Percentiles rank a stretch among this genome's conserved stretches.
phyloP scores from a whole-genome alignment of 2,113 vertebrate genomes.

The Bubo scandiacus region DNA sequence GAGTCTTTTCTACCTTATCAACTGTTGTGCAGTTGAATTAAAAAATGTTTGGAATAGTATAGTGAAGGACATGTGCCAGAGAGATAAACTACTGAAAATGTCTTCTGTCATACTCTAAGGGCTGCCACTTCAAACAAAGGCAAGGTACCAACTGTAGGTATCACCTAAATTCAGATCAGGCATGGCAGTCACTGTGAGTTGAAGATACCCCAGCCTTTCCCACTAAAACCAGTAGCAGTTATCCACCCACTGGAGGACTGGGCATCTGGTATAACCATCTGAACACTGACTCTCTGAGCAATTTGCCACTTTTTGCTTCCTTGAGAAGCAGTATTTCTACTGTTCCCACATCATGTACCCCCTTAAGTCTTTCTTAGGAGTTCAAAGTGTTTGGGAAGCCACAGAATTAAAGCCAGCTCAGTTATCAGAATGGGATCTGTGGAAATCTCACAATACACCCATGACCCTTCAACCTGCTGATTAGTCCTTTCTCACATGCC shows the following conservation, averaged over 20 bases:
- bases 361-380: background rate
- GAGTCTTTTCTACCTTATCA: background rate
- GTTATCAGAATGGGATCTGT: background rate
- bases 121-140: background rate
- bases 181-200: background rate
- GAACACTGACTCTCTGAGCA: background rate
- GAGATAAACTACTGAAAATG: background rate
- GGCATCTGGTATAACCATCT: background rate
- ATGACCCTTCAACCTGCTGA: background rate
- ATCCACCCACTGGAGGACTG: background rate
- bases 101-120: background rate
- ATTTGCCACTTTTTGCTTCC: background rate
- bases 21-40: background rate
- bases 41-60: background rate
- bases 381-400: background rate
- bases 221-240: background rate
- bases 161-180: background rate
- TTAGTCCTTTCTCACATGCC: background rate
- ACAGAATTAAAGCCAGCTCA: background rate
- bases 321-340: background rate
- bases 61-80: background rate
- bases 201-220: background rate
- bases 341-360: background rate
- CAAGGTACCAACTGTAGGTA: background rate
- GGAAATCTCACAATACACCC: background rate